Evolutionary conservation across 2,888 invertebrate species (phyloP), one percentile per base, ranked within the genome.

Genomic region (Linnaemya vulpina): DNA sequence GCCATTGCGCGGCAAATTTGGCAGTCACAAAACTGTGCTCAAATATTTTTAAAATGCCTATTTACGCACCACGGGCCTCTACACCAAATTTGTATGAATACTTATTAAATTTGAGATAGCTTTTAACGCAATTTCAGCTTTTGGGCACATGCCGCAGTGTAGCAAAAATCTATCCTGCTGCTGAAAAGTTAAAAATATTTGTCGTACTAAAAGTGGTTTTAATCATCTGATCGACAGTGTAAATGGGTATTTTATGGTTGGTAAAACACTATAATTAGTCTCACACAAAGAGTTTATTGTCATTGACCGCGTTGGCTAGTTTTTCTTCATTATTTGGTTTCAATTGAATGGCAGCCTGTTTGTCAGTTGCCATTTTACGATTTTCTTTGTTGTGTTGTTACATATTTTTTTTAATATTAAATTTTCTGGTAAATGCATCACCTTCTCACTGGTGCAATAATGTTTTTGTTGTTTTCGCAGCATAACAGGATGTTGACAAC

Each of bases 401-500:
- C 13, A 51, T 51, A 7, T 43, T 22, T 20, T 65, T 65, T 65
- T 25, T 43, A 1, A 46, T 46, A 25, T 30, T 3, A 30, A 17
- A 30, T 67, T 46, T 49, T 67, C 49, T 17, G 25, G n/a, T 30
- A 30, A 30, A 30, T 67, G 65, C 49, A 67, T 10, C 65, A 67
- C 17, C 49, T n/a, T 30, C 49, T n/a, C 0, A 11, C 7, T 13
- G 17, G 3, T 17, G 51, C 20, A 51, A 51, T 51, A 51, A 30
- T 9, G 10, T 9, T 20, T 17, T 20, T 9, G 49, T n/a, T 15
- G 62, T 49, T 62, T 38, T 1, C 7, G 5, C 22, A 40, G 11
- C 43, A 30, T 13, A 7, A 73, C 60, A 60, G 73, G 73, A 49
- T 62, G 73, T 62, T 15, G 7, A 35, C 60, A 73, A 73, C 38